Evolutionary conservation across 2,113 vertebrate genomes (phyloP).

Genomic region (Onychostoma macrolepis): DNA sequence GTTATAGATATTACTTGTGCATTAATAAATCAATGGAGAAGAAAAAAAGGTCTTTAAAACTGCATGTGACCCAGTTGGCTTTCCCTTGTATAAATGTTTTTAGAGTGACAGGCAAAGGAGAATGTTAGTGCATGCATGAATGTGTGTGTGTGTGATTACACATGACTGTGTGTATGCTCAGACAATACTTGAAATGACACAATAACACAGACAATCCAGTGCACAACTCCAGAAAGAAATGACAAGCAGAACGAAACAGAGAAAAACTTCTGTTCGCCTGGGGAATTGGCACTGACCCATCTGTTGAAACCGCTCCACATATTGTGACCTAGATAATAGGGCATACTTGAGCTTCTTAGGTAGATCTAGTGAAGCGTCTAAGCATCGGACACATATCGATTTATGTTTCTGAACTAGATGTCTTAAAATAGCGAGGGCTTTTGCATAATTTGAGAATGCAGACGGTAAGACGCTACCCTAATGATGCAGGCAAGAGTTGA

Average conservation of each 20-base stretch:
- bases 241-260: conserved; percentile 47
- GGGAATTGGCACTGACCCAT: conserved; percentile 78
- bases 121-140: conserved; percentile 17
- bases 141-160: conserved; percentile 3
- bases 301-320: conserved; percentile 82
- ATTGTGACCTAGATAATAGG: conserved; percentile 81
- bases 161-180: conserved; percentile 16
- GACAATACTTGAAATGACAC: conserved; percentile 33
- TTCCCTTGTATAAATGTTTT: conserved; percentile 41
- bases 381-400: conserved; percentile 76
- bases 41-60: conserved; percentile 41
- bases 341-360: conserved; percentile 71
- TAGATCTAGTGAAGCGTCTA: conserved; percentile 64
- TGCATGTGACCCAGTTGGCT: conserved; percentile 61
- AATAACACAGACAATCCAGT: conserved; percentile 37
- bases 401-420: conserved; percentile 76
- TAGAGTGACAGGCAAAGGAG: conserved; percentile 17
- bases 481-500: conserved; percentile 49
- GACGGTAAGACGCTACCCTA: conserved; percentile 57
- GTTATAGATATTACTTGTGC: conserved; percentile 49
- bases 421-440: conserved; percentile 71
- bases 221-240: conserved; percentile 27
- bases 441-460: conserved; percentile 71
- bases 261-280: conserved; percentile 79
- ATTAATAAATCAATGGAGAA: conserved; percentile 58